These are phyloP conservation scores for Creontiades dilutus DNA, from an alignment of 2,888 invertebrate species.

Conservation along the genomic window DNA sequence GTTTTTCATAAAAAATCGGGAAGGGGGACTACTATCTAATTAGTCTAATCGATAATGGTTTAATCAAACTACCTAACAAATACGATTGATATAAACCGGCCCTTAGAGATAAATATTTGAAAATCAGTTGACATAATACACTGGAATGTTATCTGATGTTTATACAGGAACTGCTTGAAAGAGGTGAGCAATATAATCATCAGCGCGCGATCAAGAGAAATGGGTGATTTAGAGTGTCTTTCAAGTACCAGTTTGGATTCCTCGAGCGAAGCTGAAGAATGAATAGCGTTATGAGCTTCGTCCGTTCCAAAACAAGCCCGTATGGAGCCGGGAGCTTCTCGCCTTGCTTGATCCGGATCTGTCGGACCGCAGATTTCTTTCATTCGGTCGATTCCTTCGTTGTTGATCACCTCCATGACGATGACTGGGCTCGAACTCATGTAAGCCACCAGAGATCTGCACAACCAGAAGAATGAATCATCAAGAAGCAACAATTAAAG, in stretches of 20 bases:
- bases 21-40: no score
- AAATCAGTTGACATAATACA: no score
- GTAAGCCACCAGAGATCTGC: constrained; percentile 82
- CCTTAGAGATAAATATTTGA: no score
- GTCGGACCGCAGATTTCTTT: constrained; percentile 82
- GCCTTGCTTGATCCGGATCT: constrained; percentile 82
- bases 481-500: background rate
- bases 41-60: no score
- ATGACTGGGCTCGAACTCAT: constrained; percentile 85
- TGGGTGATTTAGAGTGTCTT: background rate
- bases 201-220: background rate
- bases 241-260: constrained; percentile 62
- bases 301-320: constrained; percentile 85
- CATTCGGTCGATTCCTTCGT: constrained; percentile 83
- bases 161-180: background rate
- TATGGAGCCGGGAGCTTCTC: constrained; percentile 81
- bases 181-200: background rate
- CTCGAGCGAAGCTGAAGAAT: constrained; percentile 51
- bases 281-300: constrained; percentile 81
- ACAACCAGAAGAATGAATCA: background rate
- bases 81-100: no score
- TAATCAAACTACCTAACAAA: no score
- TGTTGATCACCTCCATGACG: constrained; percentile 87
- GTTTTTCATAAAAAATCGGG: no score
- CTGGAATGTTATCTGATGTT: background rate